Evolutionary conservation across 2,888 invertebrate species (phyloP).

Genomic region (Ectemnius continuus): DNA sequence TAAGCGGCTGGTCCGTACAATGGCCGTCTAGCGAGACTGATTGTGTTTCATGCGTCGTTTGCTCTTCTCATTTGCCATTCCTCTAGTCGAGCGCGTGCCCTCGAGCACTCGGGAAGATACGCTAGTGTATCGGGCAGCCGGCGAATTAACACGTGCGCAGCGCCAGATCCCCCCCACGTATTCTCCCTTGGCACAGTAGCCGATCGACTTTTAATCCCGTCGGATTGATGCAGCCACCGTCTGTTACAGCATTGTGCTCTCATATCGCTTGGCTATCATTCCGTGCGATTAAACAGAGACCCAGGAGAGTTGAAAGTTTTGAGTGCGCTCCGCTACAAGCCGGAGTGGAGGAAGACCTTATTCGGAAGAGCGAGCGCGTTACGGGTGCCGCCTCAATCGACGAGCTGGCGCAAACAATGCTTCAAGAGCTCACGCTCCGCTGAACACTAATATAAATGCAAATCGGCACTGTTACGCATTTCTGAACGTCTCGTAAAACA

Average conservation of each 20-base stretch:
- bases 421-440: conserved; percentile 63
- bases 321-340: conserved; percentile 1
- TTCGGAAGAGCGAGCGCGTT: conserved; percentile 35
- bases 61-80: conserved; percentile 37
- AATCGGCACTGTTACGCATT: conserved; percentile 61
- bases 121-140: conserved; percentile 48
- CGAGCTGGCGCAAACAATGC: conserved; percentile 65
- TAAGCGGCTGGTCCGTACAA: conserved; percentile 18
- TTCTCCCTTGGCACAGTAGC: conserved; percentile 14
- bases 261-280: conserved; percentile 66
- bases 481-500: conserved; percentile 61
- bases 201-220: conserved; percentile 60
- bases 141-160: conserved; percentile 56
- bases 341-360: conserved; percentile 1
- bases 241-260: conserved; percentile 43
- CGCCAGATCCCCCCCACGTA: not conserved
- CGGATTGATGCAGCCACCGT: conserved; percentile 39
- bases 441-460: conserved; percentile 74
- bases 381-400: conserved; percentile 59
- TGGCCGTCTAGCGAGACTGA: conserved; percentile 31
- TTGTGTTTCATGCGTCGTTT: conserved; percentile 55
- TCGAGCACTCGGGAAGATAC: conserved; percentile 13
- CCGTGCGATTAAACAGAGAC: conserved; percentile 68
- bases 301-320: conserved; percentile 62
- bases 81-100: conserved; percentile 8